phyloP scores from a whole-genome alignment of 1,140 invertebrate genomes.

The Trachymyrmex cornetzi region DNA sequence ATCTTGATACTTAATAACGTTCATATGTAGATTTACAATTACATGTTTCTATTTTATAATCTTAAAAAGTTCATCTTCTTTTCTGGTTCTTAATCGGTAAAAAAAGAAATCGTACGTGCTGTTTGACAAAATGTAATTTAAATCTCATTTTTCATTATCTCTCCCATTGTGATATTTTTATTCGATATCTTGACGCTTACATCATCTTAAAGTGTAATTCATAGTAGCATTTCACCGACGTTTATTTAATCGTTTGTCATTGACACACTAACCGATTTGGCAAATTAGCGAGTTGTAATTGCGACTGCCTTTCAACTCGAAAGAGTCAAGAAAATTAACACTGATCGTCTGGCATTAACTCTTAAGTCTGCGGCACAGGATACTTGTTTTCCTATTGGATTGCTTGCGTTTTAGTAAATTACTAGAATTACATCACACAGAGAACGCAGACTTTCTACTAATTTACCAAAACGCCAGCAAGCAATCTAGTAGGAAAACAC shows the following conservation, averaged over 20 bases:
- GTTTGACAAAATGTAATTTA: not conserved
- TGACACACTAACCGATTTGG: conserved; percentile 3
- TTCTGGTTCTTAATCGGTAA: not conserved
- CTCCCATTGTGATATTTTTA: not conserved
- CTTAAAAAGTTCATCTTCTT: not conserved
- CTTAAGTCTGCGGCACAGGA: no score
- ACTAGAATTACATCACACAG: no score
- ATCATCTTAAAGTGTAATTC: not conserved
- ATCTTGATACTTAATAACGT: no score
- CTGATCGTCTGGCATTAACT: not conserved
- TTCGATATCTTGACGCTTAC: not conserved
- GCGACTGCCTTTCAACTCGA: not conserved
- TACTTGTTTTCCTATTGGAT: no score
- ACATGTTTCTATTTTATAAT: no score
- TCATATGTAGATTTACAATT: no score
- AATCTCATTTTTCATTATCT: not conserved
- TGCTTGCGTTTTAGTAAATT: no score
- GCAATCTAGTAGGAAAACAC: no score
- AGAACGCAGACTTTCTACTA: no score
- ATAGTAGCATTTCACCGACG: not conserved
- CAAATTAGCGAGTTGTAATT: not conserved
- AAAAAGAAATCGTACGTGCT: not conserved
- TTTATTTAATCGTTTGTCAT: conserved; percentile 9
- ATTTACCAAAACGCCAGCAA: no score
- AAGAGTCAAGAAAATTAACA: not conserved